Evolutionary conservation across 2,888 invertebrate species (phyloP).

Genomic region (Pachliopta kotzebuea): DNA sequence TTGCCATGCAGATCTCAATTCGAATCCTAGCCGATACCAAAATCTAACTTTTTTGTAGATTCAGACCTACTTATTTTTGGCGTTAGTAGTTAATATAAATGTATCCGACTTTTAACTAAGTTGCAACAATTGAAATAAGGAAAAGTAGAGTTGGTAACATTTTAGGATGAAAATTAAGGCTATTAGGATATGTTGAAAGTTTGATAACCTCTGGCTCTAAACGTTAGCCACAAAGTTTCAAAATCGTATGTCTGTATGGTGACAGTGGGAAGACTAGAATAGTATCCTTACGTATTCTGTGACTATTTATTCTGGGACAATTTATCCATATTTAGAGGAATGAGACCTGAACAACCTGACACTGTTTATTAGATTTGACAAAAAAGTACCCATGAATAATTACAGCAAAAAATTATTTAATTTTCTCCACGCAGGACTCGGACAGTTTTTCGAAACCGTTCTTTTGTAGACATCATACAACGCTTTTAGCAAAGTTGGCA

Average conservation of each 20-base stretch:
- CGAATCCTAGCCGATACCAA: too few species aligned
- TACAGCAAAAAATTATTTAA: too few species aligned
- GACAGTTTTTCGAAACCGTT: too few species aligned
- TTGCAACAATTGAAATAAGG: neutral
- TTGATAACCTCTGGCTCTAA: neutral
- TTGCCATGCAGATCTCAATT: too few species aligned
- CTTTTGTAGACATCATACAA: neutral
- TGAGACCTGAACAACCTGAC: too few species aligned
- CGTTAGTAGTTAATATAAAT: neutral
- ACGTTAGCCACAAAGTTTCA: neutral
- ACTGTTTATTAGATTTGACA: too few species aligned
- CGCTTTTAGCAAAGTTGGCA: neutral
- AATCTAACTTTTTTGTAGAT: too few species aligned
- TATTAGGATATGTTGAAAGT: neutral
- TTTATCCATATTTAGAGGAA: neutral
- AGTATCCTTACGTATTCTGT: neutral
- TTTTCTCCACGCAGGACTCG: too few species aligned
- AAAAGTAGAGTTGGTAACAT: neutral
- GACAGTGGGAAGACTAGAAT: neutral
- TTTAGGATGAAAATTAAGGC: neutral
- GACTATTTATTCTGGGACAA: neutral
- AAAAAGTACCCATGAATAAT: too few species aligned
- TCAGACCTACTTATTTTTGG: neutral
- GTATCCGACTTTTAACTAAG: neutral
- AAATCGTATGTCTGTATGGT: neutral